Conservation (phyloP, 2,888 invertebrate genomes). For the Horisme vitalbata region DNA sequence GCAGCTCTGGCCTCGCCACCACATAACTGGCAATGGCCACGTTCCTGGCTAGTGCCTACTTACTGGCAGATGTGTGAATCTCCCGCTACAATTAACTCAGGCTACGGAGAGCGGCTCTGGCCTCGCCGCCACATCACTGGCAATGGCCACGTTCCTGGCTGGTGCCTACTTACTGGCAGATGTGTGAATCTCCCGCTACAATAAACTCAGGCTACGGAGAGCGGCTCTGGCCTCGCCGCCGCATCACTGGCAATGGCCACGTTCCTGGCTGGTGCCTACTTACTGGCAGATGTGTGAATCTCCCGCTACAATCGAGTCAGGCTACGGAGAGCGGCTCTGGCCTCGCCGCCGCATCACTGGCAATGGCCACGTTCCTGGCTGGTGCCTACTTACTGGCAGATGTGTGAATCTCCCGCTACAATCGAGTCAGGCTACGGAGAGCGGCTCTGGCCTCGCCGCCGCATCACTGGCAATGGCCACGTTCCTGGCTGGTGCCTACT, state of each 20-base stretch:
- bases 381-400: conserved; percentile 52
- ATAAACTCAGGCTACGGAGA: conserved; percentile 62
- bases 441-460: conserved; percentile 75
- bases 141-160: not conserved
- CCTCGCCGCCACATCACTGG: conserved; percentile 44
- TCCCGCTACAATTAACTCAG: conserved; percentile 41
- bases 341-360: too few species aligned
- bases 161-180: conserved; percentile 59
- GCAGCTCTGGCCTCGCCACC: conserved; percentile 74
- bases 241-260: not conserved
- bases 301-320: conserved; percentile 41
- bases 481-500: conserved; percentile 36
- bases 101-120: conserved; percentile 77
- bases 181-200: conserved; percentile 40
- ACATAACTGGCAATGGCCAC: not conserved
- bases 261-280: conserved; percentile 38
- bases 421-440: conserved; percentile 62
- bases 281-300: conserved; percentile 46
- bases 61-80: conserved; percentile 46
- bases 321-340: conserved; percentile 77
- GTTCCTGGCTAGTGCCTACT: conserved; percentile 38
- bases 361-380: not conserved
- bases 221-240: conserved; percentile 74
- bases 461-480: not conserved
- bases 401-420: conserved; percentile 40